These are phyloP conservation scores for Caenorhabditis sp. DNA, from an alignment of 2,888 invertebrate genomes.

Conservation along the genomic window DNA sequence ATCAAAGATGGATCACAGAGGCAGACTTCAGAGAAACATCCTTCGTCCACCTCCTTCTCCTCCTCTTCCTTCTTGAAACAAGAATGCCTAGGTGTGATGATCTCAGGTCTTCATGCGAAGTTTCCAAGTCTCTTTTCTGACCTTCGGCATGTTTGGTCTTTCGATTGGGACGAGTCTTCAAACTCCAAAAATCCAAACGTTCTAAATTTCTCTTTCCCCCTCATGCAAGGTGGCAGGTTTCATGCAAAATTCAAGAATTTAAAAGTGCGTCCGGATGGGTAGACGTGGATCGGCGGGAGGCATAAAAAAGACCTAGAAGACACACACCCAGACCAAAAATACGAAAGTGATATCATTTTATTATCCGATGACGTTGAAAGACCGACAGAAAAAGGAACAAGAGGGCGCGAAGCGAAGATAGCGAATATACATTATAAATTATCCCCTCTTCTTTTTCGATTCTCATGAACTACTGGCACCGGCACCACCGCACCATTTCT, in stretches of 20 bases:
- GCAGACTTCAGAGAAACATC: slow-evolving; percentile 12
- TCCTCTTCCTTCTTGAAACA: background rate
- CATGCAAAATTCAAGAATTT: too few species aligned
- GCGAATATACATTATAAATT: background rate
- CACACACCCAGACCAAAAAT: background rate
- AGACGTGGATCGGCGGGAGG: too few species aligned
- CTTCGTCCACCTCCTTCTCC: background rate
- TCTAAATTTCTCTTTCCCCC: background rate
- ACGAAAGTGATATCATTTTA: slow-evolving; percentile 10
- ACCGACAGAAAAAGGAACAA: slow-evolving; percentile 9
- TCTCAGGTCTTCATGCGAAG: slow-evolving; percentile 12
- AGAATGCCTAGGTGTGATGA: slow-evolving; percentile 7
- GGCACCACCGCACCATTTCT: slow-evolving; percentile 48
- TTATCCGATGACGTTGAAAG: slow-evolving; percentile 11
- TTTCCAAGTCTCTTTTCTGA: slow-evolving; percentile 19
- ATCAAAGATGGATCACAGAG: background rate
- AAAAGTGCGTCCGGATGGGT: too few species aligned
- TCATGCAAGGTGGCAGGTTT: too few species aligned
- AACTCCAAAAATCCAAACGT: slow-evolving; percentile 13
- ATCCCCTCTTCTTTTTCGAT: background rate
- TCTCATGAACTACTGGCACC: background rate
- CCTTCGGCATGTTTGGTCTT: slow-evolving; percentile 43
- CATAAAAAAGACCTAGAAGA: background rate
- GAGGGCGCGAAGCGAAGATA: background rate
- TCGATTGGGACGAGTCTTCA: background rate